Evolutionary conservation across 2,888 invertebrate species (phyloP).

Genomic region (Glyphotaelius pellucidus): DNA sequence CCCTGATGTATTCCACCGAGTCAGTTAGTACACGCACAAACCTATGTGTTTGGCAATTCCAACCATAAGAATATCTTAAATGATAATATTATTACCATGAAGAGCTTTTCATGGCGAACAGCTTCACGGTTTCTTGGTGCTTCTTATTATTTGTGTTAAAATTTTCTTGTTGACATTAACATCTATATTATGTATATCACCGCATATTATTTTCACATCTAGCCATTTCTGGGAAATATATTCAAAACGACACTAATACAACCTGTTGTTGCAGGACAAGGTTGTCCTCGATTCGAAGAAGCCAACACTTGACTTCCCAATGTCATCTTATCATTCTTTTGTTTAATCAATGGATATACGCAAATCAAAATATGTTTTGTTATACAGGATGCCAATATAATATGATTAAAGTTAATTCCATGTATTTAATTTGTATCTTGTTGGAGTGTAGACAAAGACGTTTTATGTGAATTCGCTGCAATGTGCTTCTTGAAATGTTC

Average conservation of each 20-base stretch:
- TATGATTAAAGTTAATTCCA: too few species aligned
- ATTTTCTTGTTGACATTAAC: not conserved
- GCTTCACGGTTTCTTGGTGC: not conserved
- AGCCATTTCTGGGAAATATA: not conserved
- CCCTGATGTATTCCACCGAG: not conserved
- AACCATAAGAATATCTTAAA: not conserved
- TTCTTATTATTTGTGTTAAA: not conserved
- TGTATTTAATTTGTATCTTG: too few species aligned
- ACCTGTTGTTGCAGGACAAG: not conserved
- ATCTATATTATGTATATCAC: not conserved
- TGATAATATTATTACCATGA: not conserved
- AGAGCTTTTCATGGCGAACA: not conserved
- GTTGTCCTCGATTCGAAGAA: conserved; percentile 31
- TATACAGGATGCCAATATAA: not conserved
- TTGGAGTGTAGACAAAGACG: too few species aligned
- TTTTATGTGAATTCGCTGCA: not conserved
- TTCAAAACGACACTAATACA: not conserved
- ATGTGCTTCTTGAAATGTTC: too few species aligned
- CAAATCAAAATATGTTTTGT: conserved; percentile 18
- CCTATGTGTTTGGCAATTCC: not conserved
- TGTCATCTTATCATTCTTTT: conserved; percentile 18
- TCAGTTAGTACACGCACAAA: not conserved
- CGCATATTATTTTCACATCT: not conserved
- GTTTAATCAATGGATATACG: not conserved
- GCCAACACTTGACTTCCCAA: not conserved